Evolutionary conservation across 2,113 vertebrate genomes (phyloP).

Genomic region (Eudyptes chrysolophus): DNA sequence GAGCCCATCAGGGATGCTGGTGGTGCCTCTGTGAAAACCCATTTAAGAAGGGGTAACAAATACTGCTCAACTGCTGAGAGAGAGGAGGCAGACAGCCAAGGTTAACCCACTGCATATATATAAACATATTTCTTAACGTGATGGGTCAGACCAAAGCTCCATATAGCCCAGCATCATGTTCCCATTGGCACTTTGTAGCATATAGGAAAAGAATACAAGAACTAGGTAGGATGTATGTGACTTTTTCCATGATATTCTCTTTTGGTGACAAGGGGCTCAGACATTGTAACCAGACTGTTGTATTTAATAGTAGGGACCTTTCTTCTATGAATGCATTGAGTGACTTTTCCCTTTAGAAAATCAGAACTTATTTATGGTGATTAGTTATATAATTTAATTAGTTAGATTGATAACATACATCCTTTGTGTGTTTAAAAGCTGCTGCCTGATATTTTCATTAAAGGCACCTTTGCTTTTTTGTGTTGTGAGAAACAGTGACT

Average conservation of each 20-base stretch:
- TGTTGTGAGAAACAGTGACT: neutral
- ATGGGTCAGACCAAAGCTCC: neutral
- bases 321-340: neutral
- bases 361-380: neutral
- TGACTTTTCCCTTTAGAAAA: neutral
- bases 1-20: no score
- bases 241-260: neutral
- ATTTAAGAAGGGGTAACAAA: neutral
- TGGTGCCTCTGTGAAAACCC: neutral
- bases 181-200: neutral
- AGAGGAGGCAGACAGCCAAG: neutral
- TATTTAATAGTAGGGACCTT: neutral
- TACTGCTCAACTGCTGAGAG: accelerated
- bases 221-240: neutral
- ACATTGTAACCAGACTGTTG: neutral
- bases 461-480: neutral
- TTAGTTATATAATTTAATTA: neutral
- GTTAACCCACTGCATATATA: accelerated
- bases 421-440: neutral
- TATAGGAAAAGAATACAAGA: neutral
- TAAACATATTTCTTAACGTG: accelerated
- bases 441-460: neutral
- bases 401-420: neutral
- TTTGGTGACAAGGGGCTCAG: neutral
- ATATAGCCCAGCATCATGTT: accelerated